These are phyloP conservation scores for Schrankia costaestrigalis DNA, from an alignment of 2,888 invertebrate species.

Conservation along the genomic window DNA sequence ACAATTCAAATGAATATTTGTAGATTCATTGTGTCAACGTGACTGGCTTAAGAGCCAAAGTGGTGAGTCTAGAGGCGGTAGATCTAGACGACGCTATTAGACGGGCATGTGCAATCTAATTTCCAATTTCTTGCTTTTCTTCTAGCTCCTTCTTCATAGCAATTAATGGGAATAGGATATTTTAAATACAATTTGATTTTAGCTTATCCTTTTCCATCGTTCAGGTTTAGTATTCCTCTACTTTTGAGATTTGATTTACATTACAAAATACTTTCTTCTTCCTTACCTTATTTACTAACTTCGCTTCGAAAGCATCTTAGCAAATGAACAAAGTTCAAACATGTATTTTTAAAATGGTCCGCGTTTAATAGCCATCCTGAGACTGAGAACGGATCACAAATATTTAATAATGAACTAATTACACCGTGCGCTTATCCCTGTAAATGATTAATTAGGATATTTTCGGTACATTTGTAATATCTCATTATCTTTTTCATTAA, in stretches of 20 bases:
- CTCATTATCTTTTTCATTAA: too few relatives aligned
- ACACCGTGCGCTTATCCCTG: too few relatives aligned
- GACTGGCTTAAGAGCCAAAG: slow-evolving; percentile 78
- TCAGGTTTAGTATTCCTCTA: slow-evolving; percentile 28
- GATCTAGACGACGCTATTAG: slow-evolving; percentile 70
- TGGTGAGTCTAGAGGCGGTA: slow-evolving; percentile 77
- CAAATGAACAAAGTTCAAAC: slow-evolving; percentile 17
- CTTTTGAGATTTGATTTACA: slow-evolving; percentile 18
- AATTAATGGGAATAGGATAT: slow-evolving; percentile 25
- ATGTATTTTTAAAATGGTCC: slow-evolving; percentile 11
- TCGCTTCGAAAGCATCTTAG: slow-evolving; percentile 25
- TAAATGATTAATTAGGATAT: too few relatives aligned
- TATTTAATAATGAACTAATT: slow-evolving; percentile 13
- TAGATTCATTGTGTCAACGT: slow-evolving; percentile 79
- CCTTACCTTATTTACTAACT: slow-evolving; percentile 16
- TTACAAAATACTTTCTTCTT: slow-evolving; percentile 19
- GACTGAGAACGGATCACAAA: slow-evolving; percentile 9
- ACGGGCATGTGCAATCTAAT: slow-evolving; percentile 58
- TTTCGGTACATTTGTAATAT: too few relatives aligned
- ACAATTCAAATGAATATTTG: slow-evolving; percentile 57
- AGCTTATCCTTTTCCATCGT: slow-evolving; percentile 34
- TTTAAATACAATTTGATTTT: slow-evolving; percentile 27
- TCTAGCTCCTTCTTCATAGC: slow-evolving; percentile 42
- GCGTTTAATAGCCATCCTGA: slow-evolving; percentile 15
- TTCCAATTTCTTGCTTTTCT: slow-evolving; percentile 47